phyloP scores from a whole-genome alignment of 2,888 invertebrate genomes.

The Drosophila atripex region DNA sequence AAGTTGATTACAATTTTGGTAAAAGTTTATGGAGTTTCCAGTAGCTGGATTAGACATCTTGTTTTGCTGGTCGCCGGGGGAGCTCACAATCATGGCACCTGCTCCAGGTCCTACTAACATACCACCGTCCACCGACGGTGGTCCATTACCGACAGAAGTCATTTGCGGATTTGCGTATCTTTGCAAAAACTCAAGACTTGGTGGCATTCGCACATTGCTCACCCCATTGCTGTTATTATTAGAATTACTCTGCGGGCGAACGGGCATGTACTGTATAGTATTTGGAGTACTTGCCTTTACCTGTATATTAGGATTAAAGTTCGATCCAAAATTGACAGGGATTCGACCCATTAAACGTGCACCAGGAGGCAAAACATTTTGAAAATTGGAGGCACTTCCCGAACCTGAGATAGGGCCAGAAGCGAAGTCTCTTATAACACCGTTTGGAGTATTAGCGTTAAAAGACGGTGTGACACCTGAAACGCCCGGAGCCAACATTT shows the following conservation, averaged over 20 bases:
- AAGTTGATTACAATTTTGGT: conserved; percentile 82
- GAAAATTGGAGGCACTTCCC: conserved; percentile 75
- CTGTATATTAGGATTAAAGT: conserved; percentile 90
- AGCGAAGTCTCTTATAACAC: conserved; percentile 56
- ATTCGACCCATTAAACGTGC: conserved; percentile 88
- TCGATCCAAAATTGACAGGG: conserved; percentile 85
- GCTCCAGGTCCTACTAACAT: conserved; percentile 39
- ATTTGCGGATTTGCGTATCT: conserved; percentile 92
- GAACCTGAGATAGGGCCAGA: conserved; percentile 37
- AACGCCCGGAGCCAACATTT: conserved; percentile 85
- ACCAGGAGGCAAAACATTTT: conserved; percentile 80
- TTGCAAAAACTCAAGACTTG: conserved; percentile 94
- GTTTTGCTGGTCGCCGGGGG: conserved; percentile 55
- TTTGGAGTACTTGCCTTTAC: conserved; percentile 98
- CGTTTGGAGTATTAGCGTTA: conserved; percentile 52
- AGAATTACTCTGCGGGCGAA: conserved; percentile 90
- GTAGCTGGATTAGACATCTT: conserved; percentile 55
- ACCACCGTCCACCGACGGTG: conserved; percentile 29
- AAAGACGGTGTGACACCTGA: conserved; percentile 53
- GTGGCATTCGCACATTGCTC: conserved; percentile 89
- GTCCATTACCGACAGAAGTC: conserved; percentile 58
- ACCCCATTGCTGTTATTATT: conserved; percentile 84
- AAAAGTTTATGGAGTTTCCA: conserved; percentile 74
- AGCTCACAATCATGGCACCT: conserved; percentile 53
- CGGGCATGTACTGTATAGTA: conserved; percentile 98